A percentile compares a stretch with the other conserved stretches of the same genome.
Evolutionary conservation across 2,113 vertebrate genomes (phyloP).

Genomic region (Sphaerodactylus townsendi): DNA sequence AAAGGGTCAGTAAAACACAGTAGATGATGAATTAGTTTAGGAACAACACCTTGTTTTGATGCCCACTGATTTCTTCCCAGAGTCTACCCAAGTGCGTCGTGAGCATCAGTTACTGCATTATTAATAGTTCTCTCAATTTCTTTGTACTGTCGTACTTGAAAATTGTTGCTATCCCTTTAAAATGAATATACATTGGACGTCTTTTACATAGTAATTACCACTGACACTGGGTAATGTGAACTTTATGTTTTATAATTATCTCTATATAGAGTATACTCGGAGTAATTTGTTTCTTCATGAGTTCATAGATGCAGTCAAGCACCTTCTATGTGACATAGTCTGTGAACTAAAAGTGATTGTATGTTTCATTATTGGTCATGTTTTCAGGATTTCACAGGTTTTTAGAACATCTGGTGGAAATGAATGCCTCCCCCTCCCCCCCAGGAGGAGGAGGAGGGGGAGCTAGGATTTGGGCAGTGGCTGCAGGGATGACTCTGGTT

Average conservation of each 20-base stretch:
- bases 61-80: too few relatives aligned
- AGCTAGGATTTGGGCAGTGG: too few relatives aligned
- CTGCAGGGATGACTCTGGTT: too few relatives aligned
- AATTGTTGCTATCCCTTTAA: constrained; percentile 43
- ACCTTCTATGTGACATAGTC: constrained; percentile 4
- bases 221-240: constrained; percentile 46
- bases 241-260: constrained; percentile 20
- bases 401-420: constrained; percentile 25
- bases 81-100: too few relatives aligned
- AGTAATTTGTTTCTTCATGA: constrained; percentile 13
- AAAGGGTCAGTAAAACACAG: too few relatives aligned
- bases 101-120: too few relatives aligned
- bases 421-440: background rate
- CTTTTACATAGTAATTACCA: constrained; percentile 62
- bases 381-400: constrained; percentile 27
- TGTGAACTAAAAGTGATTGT: background rate
- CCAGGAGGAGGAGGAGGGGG: too few relatives aligned
- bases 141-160: constrained; percentile 52
- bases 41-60: too few relatives aligned
- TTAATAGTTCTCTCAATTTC: background rate
- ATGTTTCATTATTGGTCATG: constrained; percentile 39
- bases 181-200: constrained; percentile 61
- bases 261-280: background rate
- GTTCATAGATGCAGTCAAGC: background rate
- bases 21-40: too few relatives aligned